Evolutionary conservation across 2,113 vertebrate species (phyloP).

Genomic region (Machaerirhynchus nigripectus): DNA sequence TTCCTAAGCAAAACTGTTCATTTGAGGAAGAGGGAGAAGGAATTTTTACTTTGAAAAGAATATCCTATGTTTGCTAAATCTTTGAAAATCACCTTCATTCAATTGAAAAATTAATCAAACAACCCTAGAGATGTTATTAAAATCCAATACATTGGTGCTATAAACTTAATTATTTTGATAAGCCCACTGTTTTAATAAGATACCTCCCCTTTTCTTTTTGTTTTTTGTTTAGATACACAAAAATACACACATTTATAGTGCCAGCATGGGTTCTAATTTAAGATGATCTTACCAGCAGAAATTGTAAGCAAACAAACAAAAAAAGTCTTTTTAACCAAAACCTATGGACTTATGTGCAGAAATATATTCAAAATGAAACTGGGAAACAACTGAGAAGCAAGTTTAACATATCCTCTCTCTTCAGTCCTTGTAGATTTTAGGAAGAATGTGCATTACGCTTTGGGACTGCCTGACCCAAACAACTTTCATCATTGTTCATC

Average conservation of each 20-base stretch:
- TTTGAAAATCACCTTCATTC: neutral
- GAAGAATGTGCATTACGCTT: rapidly evolving
- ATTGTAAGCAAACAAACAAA: neutral
- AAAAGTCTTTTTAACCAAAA: neutral
- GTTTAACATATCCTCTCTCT: neutral
- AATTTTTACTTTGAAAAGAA: neutral
- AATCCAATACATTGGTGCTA: neutral
- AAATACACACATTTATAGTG: neutral
- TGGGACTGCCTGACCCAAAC: neutral
- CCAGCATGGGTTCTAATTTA: neutral
- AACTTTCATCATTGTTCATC: neutral
- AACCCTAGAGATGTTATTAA: neutral
- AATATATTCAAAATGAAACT: neutral
- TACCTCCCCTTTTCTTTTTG: neutral
- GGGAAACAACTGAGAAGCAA: neutral
- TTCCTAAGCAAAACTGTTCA: neutral
- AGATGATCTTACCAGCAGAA: neutral
- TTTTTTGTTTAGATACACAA: neutral
- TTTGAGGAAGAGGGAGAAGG: neutral
- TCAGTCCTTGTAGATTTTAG: neutral
- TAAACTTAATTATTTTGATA: neutral
- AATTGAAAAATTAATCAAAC: neutral
- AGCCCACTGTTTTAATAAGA: neutral
- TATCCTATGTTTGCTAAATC: neutral
- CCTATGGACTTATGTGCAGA: neutral